These are phyloP conservation scores for Myotis pilosus DNA, from an alignment of 2,797 vertebrate genomes.

Conservation along the genomic window DNA sequence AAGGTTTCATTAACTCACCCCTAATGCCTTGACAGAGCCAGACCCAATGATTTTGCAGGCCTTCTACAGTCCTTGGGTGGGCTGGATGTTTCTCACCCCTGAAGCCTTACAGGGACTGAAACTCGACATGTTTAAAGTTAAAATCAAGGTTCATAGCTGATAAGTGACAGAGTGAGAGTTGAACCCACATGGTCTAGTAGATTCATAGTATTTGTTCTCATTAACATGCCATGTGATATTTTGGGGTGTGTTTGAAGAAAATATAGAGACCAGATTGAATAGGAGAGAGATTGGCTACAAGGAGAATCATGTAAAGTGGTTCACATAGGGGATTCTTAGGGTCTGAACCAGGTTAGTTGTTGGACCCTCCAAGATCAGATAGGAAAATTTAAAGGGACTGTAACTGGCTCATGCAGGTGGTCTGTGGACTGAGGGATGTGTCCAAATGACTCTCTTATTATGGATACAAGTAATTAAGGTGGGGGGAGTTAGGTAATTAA, in stretches of 20 bases:
- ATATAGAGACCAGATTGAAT: neutral
- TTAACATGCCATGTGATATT: neutral
- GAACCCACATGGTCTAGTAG: neutral
- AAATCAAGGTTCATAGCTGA: neutral
- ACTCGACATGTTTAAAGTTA: neutral
- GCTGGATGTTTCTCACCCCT: neutral
- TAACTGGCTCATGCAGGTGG: neutral
- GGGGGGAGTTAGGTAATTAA: neutral
- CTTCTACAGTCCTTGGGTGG: too few relatives aligned
- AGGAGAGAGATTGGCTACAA: neutral
- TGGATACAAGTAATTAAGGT: neutral
- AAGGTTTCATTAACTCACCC: too few relatives aligned
- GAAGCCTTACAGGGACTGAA: neutral
- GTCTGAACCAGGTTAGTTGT: neutral
- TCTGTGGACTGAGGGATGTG: neutral
- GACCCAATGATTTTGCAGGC: too few relatives aligned
- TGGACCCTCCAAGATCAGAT: neutral
- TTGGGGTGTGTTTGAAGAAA: slow-evolving; percentile 4
- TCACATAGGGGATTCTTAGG: neutral
- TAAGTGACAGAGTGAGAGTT: neutral
- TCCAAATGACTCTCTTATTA: neutral
- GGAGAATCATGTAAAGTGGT: neutral
- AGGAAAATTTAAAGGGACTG: neutral
- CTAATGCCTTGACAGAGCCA: too few relatives aligned
- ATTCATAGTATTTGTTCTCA: neutral